Evolutionary conservation across 1,140 invertebrate genomes (phyloP), one percentile per base, ranked within the genome.

Genomic region (Drosophila aff.): DNA sequence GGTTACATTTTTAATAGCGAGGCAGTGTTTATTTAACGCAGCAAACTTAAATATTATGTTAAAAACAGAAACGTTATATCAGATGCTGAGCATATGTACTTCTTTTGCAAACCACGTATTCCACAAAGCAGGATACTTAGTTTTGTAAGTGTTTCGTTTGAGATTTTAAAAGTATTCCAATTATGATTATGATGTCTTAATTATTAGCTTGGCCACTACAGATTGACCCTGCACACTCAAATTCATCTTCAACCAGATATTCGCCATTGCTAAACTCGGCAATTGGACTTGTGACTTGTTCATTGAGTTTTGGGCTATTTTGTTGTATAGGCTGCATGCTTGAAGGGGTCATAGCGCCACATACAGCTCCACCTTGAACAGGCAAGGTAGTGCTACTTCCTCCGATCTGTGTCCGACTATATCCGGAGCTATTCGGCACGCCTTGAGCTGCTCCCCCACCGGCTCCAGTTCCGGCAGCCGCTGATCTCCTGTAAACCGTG

Each of bases 401-500:
- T 21, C 50, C 58, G 18, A 65, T 61, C 28, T 73, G 81, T 3
- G 85, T 81, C 11, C 82, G 77, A 49, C 78, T 77, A 41, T 77
- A 73, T 47, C 72, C 81, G 10, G 82, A 84, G 26, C 81, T 85
- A 40, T 52, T 83, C 1, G 74, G 61, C 5, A 49, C 47, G 3
- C 53, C 79, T 23, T 76, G 79, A 26, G 40, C 16, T 63, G 40
- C 16, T 63, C 58, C 53, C 36, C 58, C 53, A 9, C 53, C 53
- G 7, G 33, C 78, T 8, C 79, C 81, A 69, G 79, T 69, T 7
- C 36, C 58, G 1, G 28, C 40, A 13, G 89, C 81, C 2, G 82
- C 91, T 38, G 93, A 93, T 41, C 92, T 90, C 60, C 93, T 82
- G 67, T 94, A 93, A 18, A 93, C 92, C 11, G 93, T 93, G 66